A percentile compares a stretch with the other conserved stretches of the same genome.
phyloP scores from a whole-genome alignment of 2,797 vertebrate species.

The Anguilla anguilla region DNA sequence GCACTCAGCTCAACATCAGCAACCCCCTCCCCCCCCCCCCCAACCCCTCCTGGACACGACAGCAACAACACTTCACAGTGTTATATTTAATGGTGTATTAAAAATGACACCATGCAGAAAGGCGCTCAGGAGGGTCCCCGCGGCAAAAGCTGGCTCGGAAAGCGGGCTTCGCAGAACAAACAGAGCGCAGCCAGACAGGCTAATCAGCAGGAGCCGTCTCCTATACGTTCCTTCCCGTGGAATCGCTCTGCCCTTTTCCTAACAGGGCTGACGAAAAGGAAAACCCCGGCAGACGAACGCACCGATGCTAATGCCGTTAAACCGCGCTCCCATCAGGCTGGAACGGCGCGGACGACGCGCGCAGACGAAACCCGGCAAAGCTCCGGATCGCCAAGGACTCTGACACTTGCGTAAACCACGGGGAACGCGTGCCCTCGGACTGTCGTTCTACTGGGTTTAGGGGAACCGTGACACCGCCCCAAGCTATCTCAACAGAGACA shows the following conservation, averaged over 20 bases:
- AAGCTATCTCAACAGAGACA: not conserved
- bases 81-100: constrained; percentile 50
- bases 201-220: not conserved
- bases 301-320: not conserved
- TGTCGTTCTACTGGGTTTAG: not conserved
- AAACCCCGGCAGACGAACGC: not conserved
- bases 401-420: not conserved
- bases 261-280: too few relatives aligned
- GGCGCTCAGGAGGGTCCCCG: constrained; percentile 33
- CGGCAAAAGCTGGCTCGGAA: not conserved
- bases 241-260: not conserved
- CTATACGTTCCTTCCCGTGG: not conserved
- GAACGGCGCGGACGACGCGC: not conserved
- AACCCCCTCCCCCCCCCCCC: constrained; percentile 23
- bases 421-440: not conserved
- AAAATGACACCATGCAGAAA: constrained; percentile 41
- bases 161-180: not conserved
- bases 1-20: constrained; percentile 27
- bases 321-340: not conserved
- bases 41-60: constrained; percentile 30
- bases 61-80: constrained; percentile 41
- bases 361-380: too few relatives aligned
- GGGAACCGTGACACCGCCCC: not conserved
- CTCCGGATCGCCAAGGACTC: not conserved
- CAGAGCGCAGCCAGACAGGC: not conserved